Percentiles rank a stretch among this genome's conserved stretches.
phyloP scores from a whole-genome alignment of 2,888 invertebrate genomes.

The Agelastica alni region DNA sequence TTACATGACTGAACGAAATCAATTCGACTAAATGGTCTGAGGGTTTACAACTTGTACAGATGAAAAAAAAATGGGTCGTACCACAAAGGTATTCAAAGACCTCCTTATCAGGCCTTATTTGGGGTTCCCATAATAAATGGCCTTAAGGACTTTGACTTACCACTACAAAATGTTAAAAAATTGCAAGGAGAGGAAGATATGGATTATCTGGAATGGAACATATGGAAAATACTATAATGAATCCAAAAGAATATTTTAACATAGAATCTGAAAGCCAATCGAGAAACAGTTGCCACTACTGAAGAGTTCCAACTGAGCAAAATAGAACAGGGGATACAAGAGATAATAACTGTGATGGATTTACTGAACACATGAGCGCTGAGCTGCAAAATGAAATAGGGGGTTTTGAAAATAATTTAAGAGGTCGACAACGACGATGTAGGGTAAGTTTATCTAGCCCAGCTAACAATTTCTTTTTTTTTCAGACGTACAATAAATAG shows the following conservation, averaged over 20 bases:
- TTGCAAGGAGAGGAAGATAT: no score
- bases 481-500: no score
- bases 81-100: background rate
- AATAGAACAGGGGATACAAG: no score
- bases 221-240: background rate
- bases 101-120: background rate
- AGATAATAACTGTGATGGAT: no score
- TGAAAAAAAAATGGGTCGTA: background rate
- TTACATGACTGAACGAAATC: background rate
- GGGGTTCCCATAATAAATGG: background rate
- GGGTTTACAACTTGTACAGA: background rate
- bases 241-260: background rate
- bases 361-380: no score
- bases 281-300: background rate
- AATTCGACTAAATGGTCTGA: background rate
- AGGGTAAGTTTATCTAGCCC: no score
- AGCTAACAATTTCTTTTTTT: no score
- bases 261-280: background rate
- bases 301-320: background rate
- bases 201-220: background rate
- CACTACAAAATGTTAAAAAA: no score
- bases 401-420: no score
- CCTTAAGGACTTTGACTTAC: background rate
- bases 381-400: no score
- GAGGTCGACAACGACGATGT: no score